These are phyloP conservation scores for Lutraria lutraria DNA, from an alignment of 2,888 invertebrate genomes.

Conservation along the genomic window DNA sequence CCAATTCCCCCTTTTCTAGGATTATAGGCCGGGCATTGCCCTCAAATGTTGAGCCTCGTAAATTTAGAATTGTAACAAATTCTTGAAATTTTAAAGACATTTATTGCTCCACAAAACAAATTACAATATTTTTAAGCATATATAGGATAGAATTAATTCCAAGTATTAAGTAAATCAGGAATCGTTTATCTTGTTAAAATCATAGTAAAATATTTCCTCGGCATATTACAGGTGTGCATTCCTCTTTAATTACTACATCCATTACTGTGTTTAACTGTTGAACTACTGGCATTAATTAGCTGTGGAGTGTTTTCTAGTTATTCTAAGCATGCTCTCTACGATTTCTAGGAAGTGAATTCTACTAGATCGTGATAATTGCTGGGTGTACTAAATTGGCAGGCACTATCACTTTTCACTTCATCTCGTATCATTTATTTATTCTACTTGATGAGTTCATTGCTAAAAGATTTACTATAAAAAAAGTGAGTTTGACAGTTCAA, in stretches of 20 bases:
- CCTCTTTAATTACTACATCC: background rate
- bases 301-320: background rate
- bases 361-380: background rate
- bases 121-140: too few species aligned
- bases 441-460: background rate
- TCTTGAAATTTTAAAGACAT: too few species aligned
- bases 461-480: slow-evolving; percentile 3
- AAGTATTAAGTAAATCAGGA: background rate
- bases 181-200: background rate
- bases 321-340: background rate
- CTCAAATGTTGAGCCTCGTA: too few species aligned
- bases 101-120: too few species aligned
- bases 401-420: background rate
- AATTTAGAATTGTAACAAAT: too few species aligned
- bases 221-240: slow-evolving; percentile 4
- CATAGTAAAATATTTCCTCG: background rate
- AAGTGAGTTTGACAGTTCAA: slow-evolving; percentile 8
- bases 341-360: background rate
- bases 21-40: too few species aligned
- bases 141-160: background rate
- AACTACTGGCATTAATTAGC: background rate
- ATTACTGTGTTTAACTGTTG: background rate
- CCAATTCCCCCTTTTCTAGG: too few species aligned
- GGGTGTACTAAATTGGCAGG: background rate
- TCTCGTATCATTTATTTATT: slow-evolving; percentile 43